Percentiles rank a stretch among this genome's conserved stretches.
Evolutionary conservation across 2,888 invertebrate species (phyloP).

Genomic region (Nasonia oneida): DNA sequence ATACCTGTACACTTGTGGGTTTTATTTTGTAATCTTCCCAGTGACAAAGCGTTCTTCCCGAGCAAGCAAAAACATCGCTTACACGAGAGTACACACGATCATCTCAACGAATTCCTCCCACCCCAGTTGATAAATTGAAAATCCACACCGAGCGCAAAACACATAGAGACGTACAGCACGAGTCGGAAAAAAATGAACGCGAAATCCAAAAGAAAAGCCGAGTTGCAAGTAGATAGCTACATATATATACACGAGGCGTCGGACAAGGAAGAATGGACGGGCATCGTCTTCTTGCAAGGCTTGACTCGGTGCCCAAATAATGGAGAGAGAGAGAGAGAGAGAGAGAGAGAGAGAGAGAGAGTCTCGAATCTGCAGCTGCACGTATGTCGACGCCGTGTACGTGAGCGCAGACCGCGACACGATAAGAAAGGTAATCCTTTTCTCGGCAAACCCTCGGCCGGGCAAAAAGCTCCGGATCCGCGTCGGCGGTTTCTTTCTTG

Average conservation of each 20-base stretch:
- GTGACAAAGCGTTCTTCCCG: neutral
- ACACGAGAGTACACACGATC: neutral
- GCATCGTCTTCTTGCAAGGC: constrained; percentile 10
- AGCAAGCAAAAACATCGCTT: neutral
- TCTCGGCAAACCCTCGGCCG: constrained; percentile 31
- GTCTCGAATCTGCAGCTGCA: neutral
- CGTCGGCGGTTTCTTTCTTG: constrained; percentile 15
- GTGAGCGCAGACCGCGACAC: neutral
- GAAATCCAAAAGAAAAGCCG: neutral
- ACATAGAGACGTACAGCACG: neutral
- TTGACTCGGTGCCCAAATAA: constrained; percentile 27
- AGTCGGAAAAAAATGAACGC: neutral
- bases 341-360: neutral
- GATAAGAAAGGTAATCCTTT: constrained; percentile 56
- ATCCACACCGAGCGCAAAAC: neutral
- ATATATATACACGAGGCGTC: neutral
- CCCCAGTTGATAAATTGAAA: neutral
- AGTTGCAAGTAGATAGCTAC: neutral
- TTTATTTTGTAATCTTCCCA: too few species aligned
- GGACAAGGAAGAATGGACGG: neutral
- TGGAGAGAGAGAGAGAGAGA: neutral
- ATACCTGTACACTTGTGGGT: too few species aligned
- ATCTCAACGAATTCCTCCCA: neutral
- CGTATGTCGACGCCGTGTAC: neutral
- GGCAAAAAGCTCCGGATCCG: constrained; percentile 3